Conservation (phyloP, 2,888 invertebrate genomes). For the Monochamus alternatus region DNA sequence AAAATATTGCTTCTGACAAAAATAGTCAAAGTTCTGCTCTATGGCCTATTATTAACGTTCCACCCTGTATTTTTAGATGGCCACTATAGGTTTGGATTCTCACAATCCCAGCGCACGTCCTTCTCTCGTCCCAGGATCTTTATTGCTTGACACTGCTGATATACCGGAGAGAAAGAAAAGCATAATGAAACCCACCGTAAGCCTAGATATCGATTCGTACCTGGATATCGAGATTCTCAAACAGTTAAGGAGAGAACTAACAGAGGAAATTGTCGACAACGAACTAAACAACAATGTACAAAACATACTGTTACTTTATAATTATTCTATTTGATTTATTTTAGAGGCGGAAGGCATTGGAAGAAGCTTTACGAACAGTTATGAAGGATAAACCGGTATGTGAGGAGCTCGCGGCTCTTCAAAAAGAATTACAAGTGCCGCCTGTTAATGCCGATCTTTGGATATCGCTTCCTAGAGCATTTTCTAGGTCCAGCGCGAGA, state of each 20-base stretch:
- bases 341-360: slow-evolving; percentile 79
- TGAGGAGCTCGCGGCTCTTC: slow-evolving; percentile 72
- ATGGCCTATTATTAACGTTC: no score
- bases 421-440: slow-evolving; percentile 72
- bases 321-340: slow-evolving; percentile 38
- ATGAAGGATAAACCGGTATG: slow-evolving; percentile 68
- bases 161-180: slow-evolving; percentile 35
- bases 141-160: slow-evolving; percentile 36
- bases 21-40: no score
- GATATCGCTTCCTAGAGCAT: slow-evolving; percentile 82
- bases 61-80: slow-evolving; percentile 50
- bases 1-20: no score
- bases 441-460: slow-evolving; percentile 75
- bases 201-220: slow-evolving; percentile 68
- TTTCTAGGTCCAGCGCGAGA: slow-evolving; percentile 81
- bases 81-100: slow-evolving; percentile 72
- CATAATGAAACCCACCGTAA: slow-evolving; percentile 41
- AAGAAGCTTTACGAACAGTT: slow-evolving; percentile 77
- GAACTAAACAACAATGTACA: slow-evolving; percentile 80
- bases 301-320: slow-evolving; percentile 21
- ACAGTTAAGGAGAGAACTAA: slow-evolving; percentile 79
- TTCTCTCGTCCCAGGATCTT: slow-evolving; percentile 73
- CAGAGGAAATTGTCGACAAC: slow-evolving; percentile 79
- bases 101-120: slow-evolving; percentile 80
- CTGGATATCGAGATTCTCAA: slow-evolving; percentile 78